Percentiles rank a stretch among this genome's conserved stretches.
Conservation (phyloP, 2,888 invertebrate species). For the Tetranychus piercei region DNA sequence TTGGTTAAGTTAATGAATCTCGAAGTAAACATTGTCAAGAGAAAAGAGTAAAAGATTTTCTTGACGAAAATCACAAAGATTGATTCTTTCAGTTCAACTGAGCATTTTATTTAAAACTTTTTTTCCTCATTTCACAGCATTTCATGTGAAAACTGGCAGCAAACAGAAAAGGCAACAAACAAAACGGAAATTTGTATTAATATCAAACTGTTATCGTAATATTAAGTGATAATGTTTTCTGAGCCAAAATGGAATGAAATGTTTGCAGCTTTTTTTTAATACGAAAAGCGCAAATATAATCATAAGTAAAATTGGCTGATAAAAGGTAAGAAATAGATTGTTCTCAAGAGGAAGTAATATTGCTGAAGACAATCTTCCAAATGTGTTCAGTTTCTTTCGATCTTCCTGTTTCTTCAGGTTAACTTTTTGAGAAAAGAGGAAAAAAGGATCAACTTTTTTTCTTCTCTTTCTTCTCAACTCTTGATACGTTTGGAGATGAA, state of each 20-base stretch:
- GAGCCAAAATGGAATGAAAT: neutral
- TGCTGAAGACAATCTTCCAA: neutral
- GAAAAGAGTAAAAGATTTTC: no score
- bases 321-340: neutral
- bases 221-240: neutral
- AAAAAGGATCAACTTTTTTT: neutral
- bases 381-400: neutral
- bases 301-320: neutral
- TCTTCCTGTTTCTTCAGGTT: no score
- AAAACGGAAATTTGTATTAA: neutral
- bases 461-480: neutral
- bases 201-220: neutral
- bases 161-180: neutral
- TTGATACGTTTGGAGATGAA: neutral
- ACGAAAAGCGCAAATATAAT: neutral
- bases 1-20: no score
- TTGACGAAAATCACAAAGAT: no score
- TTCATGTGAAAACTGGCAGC: neutral
- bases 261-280: neutral
- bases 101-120: no score
- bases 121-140: neutral
- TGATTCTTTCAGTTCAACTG: no score
- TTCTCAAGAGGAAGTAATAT: neutral
- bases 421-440: neutral
- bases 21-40: no score